Evolutionary conservation across 2,113 vertebrate species (phyloP), one percentile per base, ranked within the genome.

Genomic region (Gorsachius goisagi): DNA sequence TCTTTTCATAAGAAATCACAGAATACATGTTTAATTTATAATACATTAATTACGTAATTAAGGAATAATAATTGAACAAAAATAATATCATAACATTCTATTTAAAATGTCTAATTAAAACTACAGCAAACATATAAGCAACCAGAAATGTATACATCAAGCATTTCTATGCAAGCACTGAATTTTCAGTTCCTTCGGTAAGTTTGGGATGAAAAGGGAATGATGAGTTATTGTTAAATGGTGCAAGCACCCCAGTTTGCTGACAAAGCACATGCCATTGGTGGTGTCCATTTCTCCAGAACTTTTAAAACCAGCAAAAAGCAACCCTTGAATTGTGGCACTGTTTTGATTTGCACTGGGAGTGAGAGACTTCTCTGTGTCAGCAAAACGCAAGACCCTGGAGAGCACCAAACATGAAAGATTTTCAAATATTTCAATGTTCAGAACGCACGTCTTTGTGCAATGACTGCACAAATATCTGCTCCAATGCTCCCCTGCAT

Each of bases 71-170:
- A 87, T 89, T 67, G 8, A 85, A 74, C 58, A 62, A 93, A 89
- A 78, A 39, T n/a, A 50, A 33, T 50, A 59, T 76, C 9, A 11
- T 45, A 69, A n/a, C 12, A 60, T 62, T 60, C 15, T 49, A 58
- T 67, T 93, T 81, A 49, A 74, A 91, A 84, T 45, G 23, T 58
- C 33, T 84, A 81, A 89, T 80, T 87, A 87, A 81, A 84, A 74
- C n/a, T 74, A 53, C 41, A 91, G 56, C 27, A 50, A 55, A 84
- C 41, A 62, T 17, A 68, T 2, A 76, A 71, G 19, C 22, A 66
- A 76, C 53, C 33, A 72, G 33, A 81, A 52, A 58, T 13, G 28
- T 52, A 24, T 59, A 53, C 5, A 32, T n/a, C 28, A 64, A 39
- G 2, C 7, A 23, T 71, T 64, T 71, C 24, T 47, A 59, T 71